Evolutionary conservation across 2,888 invertebrate species (phyloP).

Genomic region (Hecatera dysodea): DNA sequence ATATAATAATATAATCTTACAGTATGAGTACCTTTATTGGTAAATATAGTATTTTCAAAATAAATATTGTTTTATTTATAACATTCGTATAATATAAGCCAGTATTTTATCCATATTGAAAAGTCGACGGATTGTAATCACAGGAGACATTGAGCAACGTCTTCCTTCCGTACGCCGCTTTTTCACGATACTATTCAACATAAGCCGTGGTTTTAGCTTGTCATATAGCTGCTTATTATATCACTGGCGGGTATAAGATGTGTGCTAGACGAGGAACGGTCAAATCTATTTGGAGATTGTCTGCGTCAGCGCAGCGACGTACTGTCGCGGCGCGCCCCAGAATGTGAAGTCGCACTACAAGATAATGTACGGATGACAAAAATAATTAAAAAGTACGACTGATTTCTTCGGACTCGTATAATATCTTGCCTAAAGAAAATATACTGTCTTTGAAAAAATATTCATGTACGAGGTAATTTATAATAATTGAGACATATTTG

Average conservation of each 20-base stretch:
- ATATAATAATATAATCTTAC: constrained; percentile 86
- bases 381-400: constrained; percentile 51
- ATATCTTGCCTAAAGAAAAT: constrained; percentile 63
- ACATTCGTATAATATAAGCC: not conserved
- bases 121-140: constrained; percentile 5
- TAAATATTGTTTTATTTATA: constrained; percentile 71
- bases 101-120: constrained; percentile 15
- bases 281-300: constrained; percentile 84
- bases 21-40: constrained; percentile 85
- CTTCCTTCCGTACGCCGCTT: constrained; percentile 74
- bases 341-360: constrained; percentile 62
- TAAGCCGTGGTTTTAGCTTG: constrained; percentile 62
- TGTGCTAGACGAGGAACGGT: constrained; percentile 77
- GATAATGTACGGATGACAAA: constrained; percentile 37
- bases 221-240: constrained; percentile 68
- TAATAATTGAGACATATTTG: constrained; percentile 74
- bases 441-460: constrained; percentile 59
- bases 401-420: too few species aligned
- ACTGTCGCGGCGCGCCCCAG: constrained; percentile 67
- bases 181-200: constrained; percentile 56
- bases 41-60: constrained; percentile 80
- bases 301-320: constrained; percentile 71
- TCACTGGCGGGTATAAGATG: constrained; percentile 56
- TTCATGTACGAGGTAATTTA: constrained; percentile 81
- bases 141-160: constrained; percentile 73